A percentile compares a stretch with the other conserved stretches of the same genome.
These are phyloP conservation scores for Meiosimyza platycephala DNA, from an alignment of 2,888 invertebrate genomes.

Conservation along the genomic window DNA sequence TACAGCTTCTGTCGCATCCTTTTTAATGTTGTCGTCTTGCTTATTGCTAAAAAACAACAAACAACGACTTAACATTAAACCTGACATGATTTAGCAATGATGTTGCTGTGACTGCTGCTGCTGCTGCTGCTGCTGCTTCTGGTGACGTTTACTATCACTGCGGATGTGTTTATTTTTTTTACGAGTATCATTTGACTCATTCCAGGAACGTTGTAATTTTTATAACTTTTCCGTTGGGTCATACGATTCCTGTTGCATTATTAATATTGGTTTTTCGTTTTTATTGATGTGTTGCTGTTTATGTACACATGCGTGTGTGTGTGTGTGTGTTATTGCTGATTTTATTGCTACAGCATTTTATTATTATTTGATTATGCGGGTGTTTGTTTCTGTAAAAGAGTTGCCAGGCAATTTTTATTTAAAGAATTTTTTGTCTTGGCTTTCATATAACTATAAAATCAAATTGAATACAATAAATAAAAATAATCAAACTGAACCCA, in stretches of 20 bases:
- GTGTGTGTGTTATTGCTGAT: constrained; percentile 10
- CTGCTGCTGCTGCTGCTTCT: too few relatives aligned
- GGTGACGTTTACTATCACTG: too few relatives aligned
- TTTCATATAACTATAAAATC: too few relatives aligned
- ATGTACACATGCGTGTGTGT: background rate
- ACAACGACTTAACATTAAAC: background rate
- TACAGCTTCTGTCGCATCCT: background rate
- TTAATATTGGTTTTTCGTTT: constrained; percentile 35
- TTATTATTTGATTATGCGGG: constrained; percentile 10
- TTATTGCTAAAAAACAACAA: background rate
- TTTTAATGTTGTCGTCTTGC: constrained; percentile 9
- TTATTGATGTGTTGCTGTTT: background rate
- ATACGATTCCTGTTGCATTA: constrained; percentile 32
- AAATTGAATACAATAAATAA: too few relatives aligned
- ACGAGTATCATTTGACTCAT: background rate
- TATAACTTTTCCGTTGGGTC: background rate
- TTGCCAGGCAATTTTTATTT: background rate
- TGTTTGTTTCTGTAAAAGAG: background rate
- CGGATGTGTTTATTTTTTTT: background rate
- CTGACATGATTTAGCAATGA: constrained; percentile 17
- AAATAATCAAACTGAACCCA: too few relatives aligned
- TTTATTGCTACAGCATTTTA: constrained; percentile 26
- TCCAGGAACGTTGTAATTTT: background rate
- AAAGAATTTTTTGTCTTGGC: too few relatives aligned
- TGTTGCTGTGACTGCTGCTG: too few relatives aligned